Percentiles rank a stretch among this genome's conserved stretches.
Conservation (phyloP, 2,888 invertebrate species). For the Cylindroiulus punctatus region DNA sequence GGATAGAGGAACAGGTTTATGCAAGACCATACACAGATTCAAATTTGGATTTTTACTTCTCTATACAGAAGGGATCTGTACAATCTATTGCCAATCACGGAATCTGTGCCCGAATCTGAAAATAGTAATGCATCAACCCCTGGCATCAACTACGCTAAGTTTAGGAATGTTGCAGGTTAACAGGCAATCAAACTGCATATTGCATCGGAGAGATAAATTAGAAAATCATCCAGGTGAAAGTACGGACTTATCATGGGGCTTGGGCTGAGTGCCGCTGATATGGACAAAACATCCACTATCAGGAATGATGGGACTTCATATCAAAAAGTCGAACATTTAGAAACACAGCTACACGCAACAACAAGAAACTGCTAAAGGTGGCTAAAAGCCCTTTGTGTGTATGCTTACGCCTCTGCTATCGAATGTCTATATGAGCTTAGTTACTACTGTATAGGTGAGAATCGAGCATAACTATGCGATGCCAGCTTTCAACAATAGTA, state of each 20-base stretch:
- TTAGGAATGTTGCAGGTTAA: constrained; percentile 12
- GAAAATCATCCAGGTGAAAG: neutral
- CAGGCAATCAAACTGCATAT: neutral
- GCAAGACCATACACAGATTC: neutral
- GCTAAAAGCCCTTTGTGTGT: neutral
- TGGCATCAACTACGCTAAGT: neutral
- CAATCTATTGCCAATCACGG: too few species aligned
- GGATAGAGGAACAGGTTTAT: neutral
- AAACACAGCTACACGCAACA: neutral
- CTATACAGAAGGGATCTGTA: neutral
- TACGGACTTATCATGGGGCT: neutral
- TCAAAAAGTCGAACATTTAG: constrained; percentile 29
- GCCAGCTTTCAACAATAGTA: neutral
- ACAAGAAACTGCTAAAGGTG: neutral
- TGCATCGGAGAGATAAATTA: constrained; percentile 16
- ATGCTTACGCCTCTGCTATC: constrained; percentile 34
- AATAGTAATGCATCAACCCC: neutral
- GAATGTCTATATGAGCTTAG: neutral
- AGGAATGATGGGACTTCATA: neutral
- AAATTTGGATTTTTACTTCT: neutral
- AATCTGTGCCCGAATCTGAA: neutral
- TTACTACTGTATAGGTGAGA: constrained; percentile 16
- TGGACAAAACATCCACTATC: constrained; percentile 31
- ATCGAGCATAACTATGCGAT: constrained; percentile 1
- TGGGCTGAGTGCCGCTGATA: constrained; percentile 11